phyloP scores from a whole-genome alignment of 2,888 invertebrate species.

The Phragmatobia fuliginosa region DNA sequence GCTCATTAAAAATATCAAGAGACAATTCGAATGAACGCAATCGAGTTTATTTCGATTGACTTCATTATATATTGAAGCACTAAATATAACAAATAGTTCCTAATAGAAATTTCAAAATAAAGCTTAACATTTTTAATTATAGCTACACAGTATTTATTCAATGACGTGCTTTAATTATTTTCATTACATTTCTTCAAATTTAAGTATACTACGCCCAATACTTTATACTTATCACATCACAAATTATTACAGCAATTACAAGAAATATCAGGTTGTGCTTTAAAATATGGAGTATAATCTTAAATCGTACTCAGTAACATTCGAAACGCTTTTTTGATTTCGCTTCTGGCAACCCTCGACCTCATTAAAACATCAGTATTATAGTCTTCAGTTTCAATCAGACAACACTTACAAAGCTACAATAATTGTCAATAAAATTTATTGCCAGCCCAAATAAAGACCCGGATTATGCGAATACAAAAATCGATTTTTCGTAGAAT shows the following conservation, averaged over 20 bases:
- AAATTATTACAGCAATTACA: constrained; percentile 16
- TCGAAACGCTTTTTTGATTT: constrained; percentile 3
- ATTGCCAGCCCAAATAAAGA: constrained; percentile 33
- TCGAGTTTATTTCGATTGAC: constrained; percentile 10
- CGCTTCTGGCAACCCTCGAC: constrained; percentile 14
- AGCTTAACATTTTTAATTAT: not conserved
- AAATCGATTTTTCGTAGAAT: constrained; percentile 46
- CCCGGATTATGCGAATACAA: constrained; percentile 20
- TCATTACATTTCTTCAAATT: not conserved
- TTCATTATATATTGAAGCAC: constrained; percentile 2
- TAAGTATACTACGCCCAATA: not conserved
- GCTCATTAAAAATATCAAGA: constrained; percentile 62
- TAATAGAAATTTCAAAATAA: not conserved
- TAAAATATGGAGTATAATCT: constrained; percentile 5
- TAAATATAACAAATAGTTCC: not conserved
- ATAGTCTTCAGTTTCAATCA: constrained; percentile 49
- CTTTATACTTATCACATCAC: constrained; percentile 12
- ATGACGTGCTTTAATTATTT: not conserved
- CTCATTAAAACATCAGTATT: constrained; percentile 31
- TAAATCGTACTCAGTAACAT: constrained; percentile 6
- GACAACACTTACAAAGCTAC: constrained; percentile 40
- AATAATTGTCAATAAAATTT: constrained; percentile 46
- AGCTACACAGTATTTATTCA: not conserved
- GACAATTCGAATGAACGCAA: constrained; percentile 22
- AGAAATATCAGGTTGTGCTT: constrained; percentile 11